A percentile compares a stretch with the other conserved stretches of the same genome.
Evolutionary conservation across 2,113 vertebrate genomes (phyloP).

Genomic region (Pardalotus punctatus): DNA sequence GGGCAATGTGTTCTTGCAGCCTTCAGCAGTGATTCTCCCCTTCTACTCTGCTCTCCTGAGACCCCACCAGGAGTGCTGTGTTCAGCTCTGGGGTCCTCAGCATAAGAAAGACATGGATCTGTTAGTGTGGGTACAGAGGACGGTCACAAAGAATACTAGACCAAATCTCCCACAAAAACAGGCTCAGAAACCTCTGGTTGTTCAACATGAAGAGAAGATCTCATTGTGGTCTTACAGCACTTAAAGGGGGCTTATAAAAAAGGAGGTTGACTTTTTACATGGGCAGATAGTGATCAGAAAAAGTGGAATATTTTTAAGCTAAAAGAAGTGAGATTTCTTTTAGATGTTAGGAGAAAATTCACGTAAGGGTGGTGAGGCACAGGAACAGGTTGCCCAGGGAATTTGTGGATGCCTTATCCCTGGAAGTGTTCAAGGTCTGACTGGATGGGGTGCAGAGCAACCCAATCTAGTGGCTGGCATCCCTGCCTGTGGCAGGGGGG

Average conservation of each 20-base stretch:
- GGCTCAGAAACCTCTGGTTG: background rate
- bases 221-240: background rate
- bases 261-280: rapidly evolving
- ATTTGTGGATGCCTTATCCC: background rate
- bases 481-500: too few species aligned
- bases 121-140: background rate
- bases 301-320: background rate
- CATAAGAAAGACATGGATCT: background rate
- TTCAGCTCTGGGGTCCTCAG: background rate
- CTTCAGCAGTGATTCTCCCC: background rate
- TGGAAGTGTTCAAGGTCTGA: background rate
- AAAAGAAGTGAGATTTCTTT: background rate
- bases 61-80: background rate
- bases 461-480: background rate
- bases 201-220: too few species aligned
- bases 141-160: background rate
- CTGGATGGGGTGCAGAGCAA: background rate
- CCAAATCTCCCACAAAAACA: background rate
- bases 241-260: background rate
- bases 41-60: background rate
- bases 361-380: background rate
- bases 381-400: background rate
- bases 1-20: background rate
- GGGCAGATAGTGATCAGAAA: background rate
- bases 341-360: background rate